These are phyloP conservation scores for Microdon myrmicae DNA, from an alignment of 2,888 invertebrate genomes.

Conservation along the genomic window DNA sequence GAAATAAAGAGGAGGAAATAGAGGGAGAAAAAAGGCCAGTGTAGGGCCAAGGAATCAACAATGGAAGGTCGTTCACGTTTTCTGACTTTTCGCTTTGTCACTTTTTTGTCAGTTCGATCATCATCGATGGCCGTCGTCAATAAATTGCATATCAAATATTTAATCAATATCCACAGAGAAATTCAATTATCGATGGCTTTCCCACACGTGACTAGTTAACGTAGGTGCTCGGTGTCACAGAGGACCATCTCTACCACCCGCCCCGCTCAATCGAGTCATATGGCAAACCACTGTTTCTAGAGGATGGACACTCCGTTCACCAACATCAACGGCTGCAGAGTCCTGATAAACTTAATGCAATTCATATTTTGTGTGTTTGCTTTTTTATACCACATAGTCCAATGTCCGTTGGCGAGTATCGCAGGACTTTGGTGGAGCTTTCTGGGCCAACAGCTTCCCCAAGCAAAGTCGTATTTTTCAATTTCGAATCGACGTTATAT, in stretches of 20 bases:
- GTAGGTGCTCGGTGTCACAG: constrained; percentile 37
- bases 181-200: constrained; percentile 52
- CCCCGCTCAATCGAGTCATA: constrained; percentile 20
- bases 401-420: constrained; percentile 6
- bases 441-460: not conserved
- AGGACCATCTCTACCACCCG: constrained; percentile 11
- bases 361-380: constrained; percentile 52
- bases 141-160: constrained; percentile 52
- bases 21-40: too few species aligned
- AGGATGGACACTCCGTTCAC: not conserved
- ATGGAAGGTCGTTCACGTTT: constrained; percentile 41
- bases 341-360: constrained; percentile 51
- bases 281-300: constrained; percentile 25
- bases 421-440: constrained; percentile 2
- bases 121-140: constrained; percentile 41
- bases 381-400: constrained; percentile 35
- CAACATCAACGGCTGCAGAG: constrained; percentile 36
- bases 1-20: too few species aligned
- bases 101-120: constrained; percentile 46
- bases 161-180: constrained; percentile 52
- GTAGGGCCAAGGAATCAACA: too few species aligned
- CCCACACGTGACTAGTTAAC: constrained; percentile 50
- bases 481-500: constrained; percentile 46
- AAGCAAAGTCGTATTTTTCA: constrained; percentile 46
- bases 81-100: constrained; percentile 31